Percentiles rank a stretch among this genome's conserved stretches.
Conservation (phyloP, 2,888 invertebrate species). For the Eurytoma californica region DNA sequence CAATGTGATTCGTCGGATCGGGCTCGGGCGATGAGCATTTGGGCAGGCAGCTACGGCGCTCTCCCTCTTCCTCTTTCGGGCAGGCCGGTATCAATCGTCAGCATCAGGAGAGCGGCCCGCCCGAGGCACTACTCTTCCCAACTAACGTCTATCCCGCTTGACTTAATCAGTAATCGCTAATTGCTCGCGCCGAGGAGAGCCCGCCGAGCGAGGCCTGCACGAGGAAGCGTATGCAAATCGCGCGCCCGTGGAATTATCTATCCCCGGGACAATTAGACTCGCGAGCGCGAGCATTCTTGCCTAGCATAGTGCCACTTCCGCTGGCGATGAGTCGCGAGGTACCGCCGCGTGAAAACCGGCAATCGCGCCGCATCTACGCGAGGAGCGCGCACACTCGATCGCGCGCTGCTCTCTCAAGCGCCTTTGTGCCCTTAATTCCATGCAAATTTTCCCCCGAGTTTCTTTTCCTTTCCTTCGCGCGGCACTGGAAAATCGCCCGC, state of each 20-base stretch:
- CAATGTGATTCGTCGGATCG: slow-evolving; percentile 61
- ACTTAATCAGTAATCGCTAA: slow-evolving; percentile 76
- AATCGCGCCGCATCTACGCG: not conserved
- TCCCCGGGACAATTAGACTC: slow-evolving; percentile 71
- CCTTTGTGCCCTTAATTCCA: too few relatives aligned
- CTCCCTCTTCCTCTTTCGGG: slow-evolving; percentile 40
- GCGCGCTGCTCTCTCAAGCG: not conserved
- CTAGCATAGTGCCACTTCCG: slow-evolving; percentile 69
- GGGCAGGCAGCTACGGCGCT: slow-evolving; percentile 62
- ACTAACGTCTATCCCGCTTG: slow-evolving; percentile 69
- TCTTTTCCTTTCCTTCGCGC: not conserved
- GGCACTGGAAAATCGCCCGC: not conserved
- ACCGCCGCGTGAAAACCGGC: too few relatives aligned
- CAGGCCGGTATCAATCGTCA: slow-evolving; percentile 69
- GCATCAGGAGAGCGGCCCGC: slow-evolving; percentile 63
- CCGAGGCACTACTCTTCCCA: slow-evolving; percentile 57
- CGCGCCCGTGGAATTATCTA: slow-evolving; percentile 64
- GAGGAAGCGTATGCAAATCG: slow-evolving; percentile 74
- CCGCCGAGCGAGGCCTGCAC: slow-evolving; percentile 67
- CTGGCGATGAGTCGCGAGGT: slow-evolving; percentile 56
- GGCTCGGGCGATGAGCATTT: slow-evolving; percentile 57
- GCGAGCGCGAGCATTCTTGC: slow-evolving; percentile 64
- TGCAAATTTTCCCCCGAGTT: not conserved
- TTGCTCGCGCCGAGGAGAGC: slow-evolving; percentile 68
- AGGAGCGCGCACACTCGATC: not conserved